Conservation (phyloP, 2,797 vertebrate genomes). For the Gobionotothen gibberifrons region DNA sequence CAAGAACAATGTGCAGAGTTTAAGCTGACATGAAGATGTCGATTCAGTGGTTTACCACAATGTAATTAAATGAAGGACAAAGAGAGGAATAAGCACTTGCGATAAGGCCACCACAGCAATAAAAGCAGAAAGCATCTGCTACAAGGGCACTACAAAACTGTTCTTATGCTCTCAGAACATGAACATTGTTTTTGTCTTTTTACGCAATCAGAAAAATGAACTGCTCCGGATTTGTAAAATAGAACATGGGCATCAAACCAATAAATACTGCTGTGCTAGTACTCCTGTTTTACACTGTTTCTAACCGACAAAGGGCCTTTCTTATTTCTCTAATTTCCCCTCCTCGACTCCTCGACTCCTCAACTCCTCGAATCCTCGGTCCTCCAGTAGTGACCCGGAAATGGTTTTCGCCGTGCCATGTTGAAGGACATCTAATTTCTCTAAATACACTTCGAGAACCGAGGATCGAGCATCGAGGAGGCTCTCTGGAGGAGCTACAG, state of each 20-base stretch:
- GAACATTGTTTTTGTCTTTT: slow-evolving; percentile 19
- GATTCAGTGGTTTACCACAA: neutral
- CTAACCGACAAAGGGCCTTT: slow-evolving; percentile 16
- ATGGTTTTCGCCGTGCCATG: too few relatives aligned
- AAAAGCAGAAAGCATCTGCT: slow-evolving; percentile 27
- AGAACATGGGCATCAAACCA: slow-evolving; percentile 45
- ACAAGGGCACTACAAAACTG: neutral
- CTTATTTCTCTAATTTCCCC: too few relatives aligned
- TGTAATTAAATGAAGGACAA: slow-evolving; percentile 1
- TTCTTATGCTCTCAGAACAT: slow-evolving; percentile 16
- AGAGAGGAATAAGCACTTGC: slow-evolving; percentile 9
- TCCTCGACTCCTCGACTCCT: too few relatives aligned
- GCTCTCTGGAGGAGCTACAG: too few relatives aligned
- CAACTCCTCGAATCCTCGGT: too few relatives aligned
- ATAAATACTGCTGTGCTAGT: slow-evolving; percentile 37
- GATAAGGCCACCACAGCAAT: slow-evolving; percentile 14
- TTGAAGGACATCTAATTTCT: too few relatives aligned
- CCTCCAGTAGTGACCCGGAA: too few relatives aligned
- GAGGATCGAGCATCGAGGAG: too few relatives aligned
- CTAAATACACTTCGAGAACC: too few relatives aligned
- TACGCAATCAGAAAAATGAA: slow-evolving; percentile 26
- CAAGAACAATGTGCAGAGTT: neutral
- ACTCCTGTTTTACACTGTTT: slow-evolving; percentile 19
- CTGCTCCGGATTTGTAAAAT: slow-evolving; percentile 36
- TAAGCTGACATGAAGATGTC: neutral